Evolutionary conservation across 2,888 invertebrate genomes (phyloP).

Genomic region (Anorthoa munda): DNA sequence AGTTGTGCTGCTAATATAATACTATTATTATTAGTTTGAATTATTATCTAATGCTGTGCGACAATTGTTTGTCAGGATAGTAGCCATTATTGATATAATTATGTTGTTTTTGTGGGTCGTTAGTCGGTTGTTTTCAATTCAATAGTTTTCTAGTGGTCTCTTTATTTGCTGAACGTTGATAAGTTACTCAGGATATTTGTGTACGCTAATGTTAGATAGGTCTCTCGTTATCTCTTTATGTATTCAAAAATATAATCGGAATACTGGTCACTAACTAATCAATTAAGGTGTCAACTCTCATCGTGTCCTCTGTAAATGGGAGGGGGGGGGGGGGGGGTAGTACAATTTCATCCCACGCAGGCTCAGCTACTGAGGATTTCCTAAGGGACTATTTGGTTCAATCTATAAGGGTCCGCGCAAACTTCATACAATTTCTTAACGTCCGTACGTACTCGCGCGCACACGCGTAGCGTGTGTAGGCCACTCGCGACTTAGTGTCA

Average conservation of each 20-base stretch:
- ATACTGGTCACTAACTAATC: too few relatives aligned
- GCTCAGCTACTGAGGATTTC: not conserved
- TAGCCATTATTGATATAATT: slow-evolving; percentile 1
- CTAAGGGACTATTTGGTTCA: too few relatives aligned
- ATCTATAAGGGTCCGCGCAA: too few relatives aligned
- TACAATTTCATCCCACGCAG: not conserved
- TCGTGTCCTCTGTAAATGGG: not conserved
- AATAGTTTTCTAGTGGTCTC: not conserved
- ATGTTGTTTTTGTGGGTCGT: not conserved
- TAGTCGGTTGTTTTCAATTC: not conserved
- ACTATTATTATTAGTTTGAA: slow-evolving; percentile 25
- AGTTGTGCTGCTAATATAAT: slow-evolving; percentile 11
- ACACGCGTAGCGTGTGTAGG: too few relatives aligned
- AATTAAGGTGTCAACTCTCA: not conserved
- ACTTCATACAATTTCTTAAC: too few relatives aligned
- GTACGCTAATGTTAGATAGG: not conserved
- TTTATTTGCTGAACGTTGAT: slow-evolving; percentile 1
- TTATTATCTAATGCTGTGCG: slow-evolving; percentile 33
- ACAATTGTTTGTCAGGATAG: slow-evolving; percentile 14
- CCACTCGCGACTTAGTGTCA: too few relatives aligned
- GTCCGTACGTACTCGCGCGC: too few relatives aligned
- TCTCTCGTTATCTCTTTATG: too few relatives aligned
- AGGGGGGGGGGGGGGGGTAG: too few relatives aligned
- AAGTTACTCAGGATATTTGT: not conserved
- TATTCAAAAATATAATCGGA: not conserved